A percentile compares a stretch with the other conserved stretches of the same genome.
These are phyloP conservation scores for Lutraria rhynchaena DNA, from an alignment of 1,140 invertebrate genomes.

Conservation along the genomic window DNA sequence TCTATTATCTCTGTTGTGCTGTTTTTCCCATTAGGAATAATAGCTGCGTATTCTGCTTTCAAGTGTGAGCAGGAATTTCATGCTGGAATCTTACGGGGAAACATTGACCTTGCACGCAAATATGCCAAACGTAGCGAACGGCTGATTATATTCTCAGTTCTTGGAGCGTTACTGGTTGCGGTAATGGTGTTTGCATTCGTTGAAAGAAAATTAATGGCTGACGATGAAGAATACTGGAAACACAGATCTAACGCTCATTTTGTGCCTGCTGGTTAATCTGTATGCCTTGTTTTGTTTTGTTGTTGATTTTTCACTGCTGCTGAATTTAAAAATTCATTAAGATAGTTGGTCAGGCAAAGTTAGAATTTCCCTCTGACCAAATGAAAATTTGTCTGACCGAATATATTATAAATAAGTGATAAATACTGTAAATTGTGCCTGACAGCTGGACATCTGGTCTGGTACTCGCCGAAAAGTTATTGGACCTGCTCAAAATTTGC, in stretches of 20 bases:
- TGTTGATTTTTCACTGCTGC: too few relatives aligned
- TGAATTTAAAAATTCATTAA: too few relatives aligned
- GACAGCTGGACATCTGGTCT: too few relatives aligned
- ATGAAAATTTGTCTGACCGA: too few relatives aligned
- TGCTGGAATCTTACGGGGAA: conserved; percentile 66
- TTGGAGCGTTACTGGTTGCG: conserved; percentile 59
- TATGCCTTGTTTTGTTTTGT: too few relatives aligned
- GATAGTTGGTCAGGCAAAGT: too few relatives aligned
- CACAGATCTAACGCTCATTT: conserved; percentile 9
- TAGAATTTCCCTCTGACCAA: too few relatives aligned
- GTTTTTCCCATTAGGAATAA: conserved; percentile 74
- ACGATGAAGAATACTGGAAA: conserved; percentile 57
- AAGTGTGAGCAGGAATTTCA: conserved; percentile 69
- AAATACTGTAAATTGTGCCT: too few relatives aligned
- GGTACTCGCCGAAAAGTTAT: too few relatives aligned
- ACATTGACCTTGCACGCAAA: conserved; percentile 71
- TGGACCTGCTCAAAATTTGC: too few relatives aligned
- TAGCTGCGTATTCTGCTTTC: conserved; percentile 67
- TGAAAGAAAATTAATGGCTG: conserved; percentile 47
- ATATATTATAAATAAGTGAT: too few relatives aligned
- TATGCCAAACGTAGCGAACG: conserved; percentile 63
- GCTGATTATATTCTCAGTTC: conserved; percentile 68
- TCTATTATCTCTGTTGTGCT: conserved; percentile 61
- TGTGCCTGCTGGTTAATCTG: background rate
- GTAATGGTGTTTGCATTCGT: conserved; percentile 63